These are phyloP conservation scores for Leptinotarsa undecemlineata DNA, from an alignment of 1,140 invertebrate genomes.

Conservation along the genomic window DNA sequence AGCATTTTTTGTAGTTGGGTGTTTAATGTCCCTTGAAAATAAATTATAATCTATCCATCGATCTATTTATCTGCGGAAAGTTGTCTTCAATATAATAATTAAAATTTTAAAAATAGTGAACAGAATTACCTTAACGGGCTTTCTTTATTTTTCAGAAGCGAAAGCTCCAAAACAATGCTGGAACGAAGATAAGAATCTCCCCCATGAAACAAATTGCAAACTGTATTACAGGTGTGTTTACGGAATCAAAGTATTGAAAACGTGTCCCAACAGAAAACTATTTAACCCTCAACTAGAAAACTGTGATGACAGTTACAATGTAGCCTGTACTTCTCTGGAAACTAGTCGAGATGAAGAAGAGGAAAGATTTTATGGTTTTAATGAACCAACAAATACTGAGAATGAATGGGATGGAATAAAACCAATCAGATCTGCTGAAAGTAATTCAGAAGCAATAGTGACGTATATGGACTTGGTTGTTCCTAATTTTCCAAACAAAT, in stretches of 20 bases:
- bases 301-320: slow-evolving; percentile 49
- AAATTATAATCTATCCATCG: too few species aligned
- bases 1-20: too few species aligned
- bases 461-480: neutral
- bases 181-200: slow-evolving; percentile 30
- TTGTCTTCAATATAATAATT: too few species aligned
- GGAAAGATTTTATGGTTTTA: neutral
- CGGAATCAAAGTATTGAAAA: slow-evolving; percentile 39
- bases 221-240: slow-evolving; percentile 50
- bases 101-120: too few species aligned
- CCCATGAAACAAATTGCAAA: slow-evolving; percentile 34
- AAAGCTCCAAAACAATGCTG: neutral
- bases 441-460: neutral
- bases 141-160: neutral
- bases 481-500: slow-evolving; percentile 9
- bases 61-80: too few species aligned
- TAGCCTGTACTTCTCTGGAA: slow-evolving; percentile 25
- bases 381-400: neutral
- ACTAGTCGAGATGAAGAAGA: neutral
- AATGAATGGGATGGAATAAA: neutral
- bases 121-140: too few species aligned
- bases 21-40: too few species aligned
- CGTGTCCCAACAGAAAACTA: slow-evolving; percentile 52
- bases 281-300: slow-evolving; percentile 50
- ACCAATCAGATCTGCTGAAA: neutral